Evolutionary conservation across 2,797 vertebrate species (phyloP).

Genomic region (Centropyge bicolor): DNA sequence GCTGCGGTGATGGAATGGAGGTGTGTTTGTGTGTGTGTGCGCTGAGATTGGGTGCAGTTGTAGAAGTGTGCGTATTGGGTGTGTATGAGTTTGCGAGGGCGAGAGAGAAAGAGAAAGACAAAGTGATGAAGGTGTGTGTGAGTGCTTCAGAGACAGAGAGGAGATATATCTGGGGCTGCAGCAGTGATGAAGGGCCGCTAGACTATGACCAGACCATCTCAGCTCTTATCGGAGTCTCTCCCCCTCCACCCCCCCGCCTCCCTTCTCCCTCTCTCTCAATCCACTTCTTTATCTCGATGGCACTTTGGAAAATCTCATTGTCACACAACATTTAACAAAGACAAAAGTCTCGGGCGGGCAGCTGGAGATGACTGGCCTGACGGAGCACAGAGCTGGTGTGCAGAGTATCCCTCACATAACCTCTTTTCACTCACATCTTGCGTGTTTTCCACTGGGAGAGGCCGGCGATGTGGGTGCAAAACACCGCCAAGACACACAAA

Average conservation of each 20-base stretch:
- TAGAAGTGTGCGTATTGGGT: conserved; percentile 38
- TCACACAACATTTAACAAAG: conserved; percentile 86
- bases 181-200: conserved; percentile 82
- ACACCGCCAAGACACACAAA: conserved; percentile 64
- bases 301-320: conserved; percentile 84
- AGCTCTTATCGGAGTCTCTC: conserved; percentile 59
- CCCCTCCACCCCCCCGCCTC: conserved; percentile 24
- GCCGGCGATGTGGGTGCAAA: conserved; percentile 38
- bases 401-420: conserved; percentile 58
- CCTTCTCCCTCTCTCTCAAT: conserved; percentile 52
- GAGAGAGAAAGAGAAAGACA: conserved; percentile 48
- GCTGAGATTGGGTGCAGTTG: conserved; percentile 62
- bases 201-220: conserved; percentile 87
- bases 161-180: conserved; percentile 80
- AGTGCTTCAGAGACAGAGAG: conserved; percentile 70
- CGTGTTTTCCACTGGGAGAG: conserved; percentile 61
- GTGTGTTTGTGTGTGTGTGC: conserved; percentile 40
- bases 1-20: conserved; percentile 74
- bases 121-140: conserved; percentile 72
- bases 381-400: conserved; percentile 46
- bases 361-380: conserved; percentile 72
- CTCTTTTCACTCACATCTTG: conserved; percentile 46
- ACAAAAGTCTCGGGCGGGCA: conserved; percentile 73
- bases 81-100: conserved; percentile 53
- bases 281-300: conserved; percentile 82